These are phyloP conservation scores for Dryomyza anilis DNA, from an alignment of 2,888 invertebrate genomes.

Conservation along the genomic window DNA sequence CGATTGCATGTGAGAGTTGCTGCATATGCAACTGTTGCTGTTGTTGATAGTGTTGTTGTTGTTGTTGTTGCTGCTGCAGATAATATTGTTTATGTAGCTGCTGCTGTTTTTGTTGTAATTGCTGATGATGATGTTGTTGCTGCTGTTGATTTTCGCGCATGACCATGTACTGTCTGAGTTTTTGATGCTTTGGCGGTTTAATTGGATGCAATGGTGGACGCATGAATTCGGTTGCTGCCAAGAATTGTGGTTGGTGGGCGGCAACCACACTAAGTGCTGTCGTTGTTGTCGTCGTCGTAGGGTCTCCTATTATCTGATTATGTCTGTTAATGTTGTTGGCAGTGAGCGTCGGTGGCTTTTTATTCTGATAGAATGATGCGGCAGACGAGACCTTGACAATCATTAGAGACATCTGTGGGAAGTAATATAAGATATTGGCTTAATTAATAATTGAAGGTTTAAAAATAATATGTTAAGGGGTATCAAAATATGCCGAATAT, in stretches of 20 bases:
- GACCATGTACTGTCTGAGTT: conserved; percentile 37
- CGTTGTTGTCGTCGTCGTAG: conserved; percentile 26
- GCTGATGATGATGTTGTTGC: conserved; percentile 44
- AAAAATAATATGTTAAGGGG: no score
- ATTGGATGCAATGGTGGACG: conserved; percentile 30
- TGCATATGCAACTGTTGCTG: conserved; percentile 26
- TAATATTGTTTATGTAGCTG: conserved; percentile 43
- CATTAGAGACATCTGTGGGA: conserved; percentile 54
- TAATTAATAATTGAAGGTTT: background rate
- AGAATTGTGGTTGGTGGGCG: conserved; percentile 1
- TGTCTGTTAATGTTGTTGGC: conserved; percentile 30
- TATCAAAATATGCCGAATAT: no score
- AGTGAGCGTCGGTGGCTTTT: conserved; percentile 36
- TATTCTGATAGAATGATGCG: conserved; percentile 50
- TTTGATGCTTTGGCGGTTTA: conserved; percentile 23
- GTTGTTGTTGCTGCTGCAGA: conserved; percentile 42
- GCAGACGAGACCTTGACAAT: conserved; percentile 55
- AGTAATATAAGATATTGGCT: conserved; percentile 14
- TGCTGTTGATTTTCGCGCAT: conserved; percentile 54
- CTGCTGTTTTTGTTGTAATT: conserved; percentile 23
- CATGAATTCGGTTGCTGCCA: conserved; percentile 31
- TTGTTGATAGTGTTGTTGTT: no score
- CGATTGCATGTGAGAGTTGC: conserved; percentile 40
- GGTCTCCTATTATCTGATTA: conserved; percentile 14
- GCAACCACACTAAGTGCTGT: conserved; percentile 23